Conservation (phyloP, 2,888 invertebrate species). For the Sipunculus nudus region DNA sequence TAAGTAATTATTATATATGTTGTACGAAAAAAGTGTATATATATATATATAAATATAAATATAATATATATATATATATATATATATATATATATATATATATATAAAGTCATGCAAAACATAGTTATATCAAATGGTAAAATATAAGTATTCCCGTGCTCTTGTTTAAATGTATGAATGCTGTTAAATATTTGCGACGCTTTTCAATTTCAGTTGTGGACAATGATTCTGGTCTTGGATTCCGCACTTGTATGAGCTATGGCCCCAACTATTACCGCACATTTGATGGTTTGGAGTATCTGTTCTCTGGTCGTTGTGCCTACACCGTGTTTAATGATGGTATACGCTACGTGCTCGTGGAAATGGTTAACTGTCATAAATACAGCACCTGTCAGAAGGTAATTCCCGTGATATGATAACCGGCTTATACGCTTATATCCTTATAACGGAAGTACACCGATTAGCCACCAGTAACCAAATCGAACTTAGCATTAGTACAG, state of each 20-base stretch:
- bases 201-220: constrained; percentile 6
- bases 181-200: too few relatives aligned
- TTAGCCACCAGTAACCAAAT: too few relatives aligned
- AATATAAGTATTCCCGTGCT: too few relatives aligned
- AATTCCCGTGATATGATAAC: not conserved
- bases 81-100: too few relatives aligned
- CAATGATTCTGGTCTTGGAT: constrained; percentile 24
- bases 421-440: not conserved
- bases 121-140: too few relatives aligned
- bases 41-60: too few relatives aligned
- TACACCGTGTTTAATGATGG: constrained; percentile 71
- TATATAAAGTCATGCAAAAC: too few relatives aligned
- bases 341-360: constrained; percentile 24
- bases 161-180: too few relatives aligned
- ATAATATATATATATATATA: too few relatives aligned
- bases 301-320: constrained; percentile 77
- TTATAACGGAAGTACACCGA: not conserved
- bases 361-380: constrained; percentile 35
- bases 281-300: constrained; percentile 81
- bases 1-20: too few relatives aligned
- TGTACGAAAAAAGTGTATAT: too few relatives aligned
- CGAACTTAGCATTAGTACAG: too few relatives aligned
- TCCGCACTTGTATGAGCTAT: constrained; percentile 45
- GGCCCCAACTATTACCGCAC: constrained; percentile 73
- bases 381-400: constrained; percentile 14